These are phyloP conservation scores for Megaustenia siamemsis DNA, from an alignment of 2,888 invertebrate species.

Conservation along the genomic window DNA sequence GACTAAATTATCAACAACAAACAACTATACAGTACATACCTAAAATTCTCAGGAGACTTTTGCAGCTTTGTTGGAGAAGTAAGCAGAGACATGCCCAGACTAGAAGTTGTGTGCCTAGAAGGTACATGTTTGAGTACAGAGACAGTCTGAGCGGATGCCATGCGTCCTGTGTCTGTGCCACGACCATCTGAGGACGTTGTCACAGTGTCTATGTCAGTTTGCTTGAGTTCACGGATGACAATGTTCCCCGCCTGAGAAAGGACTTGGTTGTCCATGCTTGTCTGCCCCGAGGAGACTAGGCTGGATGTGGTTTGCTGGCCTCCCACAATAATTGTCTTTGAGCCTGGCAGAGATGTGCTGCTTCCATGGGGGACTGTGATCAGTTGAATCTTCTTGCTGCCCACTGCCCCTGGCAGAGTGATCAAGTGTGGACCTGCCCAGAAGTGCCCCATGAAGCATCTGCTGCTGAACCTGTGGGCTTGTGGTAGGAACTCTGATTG, in stretches of 20 bases:
- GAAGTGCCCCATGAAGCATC: no score
- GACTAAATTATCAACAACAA: background rate
- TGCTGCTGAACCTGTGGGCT: constrained; percentile 26
- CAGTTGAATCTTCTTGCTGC: constrained; percentile 44
- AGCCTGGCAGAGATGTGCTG: background rate
- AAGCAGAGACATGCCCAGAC: constrained; percentile 17
- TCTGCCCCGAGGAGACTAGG: background rate
- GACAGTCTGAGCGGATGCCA: constrained; percentile 34
- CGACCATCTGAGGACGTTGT: background rate
- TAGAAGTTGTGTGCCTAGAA: background rate
- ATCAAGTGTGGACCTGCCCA: constrained; percentile 4
- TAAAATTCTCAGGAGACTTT: constrained; percentile 48
- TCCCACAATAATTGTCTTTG: constrained; percentile 20
- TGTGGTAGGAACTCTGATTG: constrained; percentile 21
- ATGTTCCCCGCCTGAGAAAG: constrained; percentile 44
- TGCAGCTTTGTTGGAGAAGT: constrained; percentile 33
- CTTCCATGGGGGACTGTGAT: constrained; percentile 46
- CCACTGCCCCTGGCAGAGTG: constrained; percentile 37
- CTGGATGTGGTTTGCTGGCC: background rate
- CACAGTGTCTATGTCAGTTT: constrained; percentile 3
- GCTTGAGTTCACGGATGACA: constrained; percentile 45
- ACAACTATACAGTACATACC: constrained; percentile 17
- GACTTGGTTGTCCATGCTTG: background rate
- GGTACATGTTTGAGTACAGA: constrained; percentile 43
- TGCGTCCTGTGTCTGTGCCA: background rate